Evolutionary conservation across 2,113 vertebrate genomes (phyloP), one percentile per base, ranked within the genome.

Genomic region (Cottus gobio): DNA sequence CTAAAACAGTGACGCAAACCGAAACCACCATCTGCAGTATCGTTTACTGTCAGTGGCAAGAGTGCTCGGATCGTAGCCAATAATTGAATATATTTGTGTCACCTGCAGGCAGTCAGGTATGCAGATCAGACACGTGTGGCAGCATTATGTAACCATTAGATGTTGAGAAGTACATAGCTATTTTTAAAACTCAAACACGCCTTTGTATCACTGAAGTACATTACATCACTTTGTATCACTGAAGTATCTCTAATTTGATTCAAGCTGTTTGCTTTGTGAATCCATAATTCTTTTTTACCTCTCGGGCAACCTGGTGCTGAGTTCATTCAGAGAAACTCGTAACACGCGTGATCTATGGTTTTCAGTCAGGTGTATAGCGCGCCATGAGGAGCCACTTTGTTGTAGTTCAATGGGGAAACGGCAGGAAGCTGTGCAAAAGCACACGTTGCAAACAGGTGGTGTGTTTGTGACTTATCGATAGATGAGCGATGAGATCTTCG

Each of bases 401-500:
- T 11, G 36, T 8, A 50, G 28, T 18, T 34, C 16, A 3, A n/a
- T 3, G 1, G 30, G 6, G 6, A 48, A 48, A 48, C 13, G 0
- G 26, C 63, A 68, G 48, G 50, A 82, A 79, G 42, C 31, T 50
- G 26, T 62, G 28, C 24, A 20, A 8, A 12, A 54, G 58, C 30
- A 24, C 39, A 61, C 28, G 63, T 76, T 77, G 70, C 34, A 67
- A 28, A 61, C n/a, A 34, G 31, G 36, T 13, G 2, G 30, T 42
- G n/a, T 62, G 54, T 64, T 82, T 80, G 52, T 66, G 69, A 18
- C 36, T 60, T n/a, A 24, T 66, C 69, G 66, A 57, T 28, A 83
- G 31, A 58, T 34, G 34, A 52, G 28, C 28, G 2, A 20, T 60
- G 13, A 52, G 56, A 61, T 79, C 56, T 58, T 26, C 1, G 52